Base-by-base conservation (phyloP, 92 coral and sea anemone genomes). In the Heteractis magnifica region DNA sequence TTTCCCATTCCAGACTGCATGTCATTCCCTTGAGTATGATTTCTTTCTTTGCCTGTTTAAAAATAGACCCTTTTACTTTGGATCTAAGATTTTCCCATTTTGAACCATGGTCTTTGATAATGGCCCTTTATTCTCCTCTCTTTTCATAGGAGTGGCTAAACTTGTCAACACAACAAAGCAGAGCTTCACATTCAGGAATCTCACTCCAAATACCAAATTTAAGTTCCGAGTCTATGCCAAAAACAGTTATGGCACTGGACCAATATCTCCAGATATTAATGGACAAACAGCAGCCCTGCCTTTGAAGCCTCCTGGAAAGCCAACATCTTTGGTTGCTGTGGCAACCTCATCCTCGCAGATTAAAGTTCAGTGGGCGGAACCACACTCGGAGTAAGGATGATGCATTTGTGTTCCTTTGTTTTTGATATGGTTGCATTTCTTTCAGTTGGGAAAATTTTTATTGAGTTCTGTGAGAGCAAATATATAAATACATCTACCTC, bases 301-400 rank as follows among this genome's bases (percentile, higher is more conserved):
- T 78, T 20, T 79, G 72, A 11, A 65, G 64, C 60, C 89, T 76
- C 23, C 92, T 23, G 87, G 88, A 34, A 81, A 75, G 62, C 98
- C 98, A 15, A 81, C 58, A 13, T 82, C 91, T 75, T 84, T 94
- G 52, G 85, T 79, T 20, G 93, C 94, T 0, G 81, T 80, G 49
- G 89, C 92, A 8, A 78, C 65, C 11, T 85, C 92, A 6, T 90
- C 91, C 8, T 87, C 89, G 64, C 79, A 90, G 44, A 83, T 94
- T 20, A 91, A 83, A 52, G 95, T 94, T 52, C 87, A 94, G 16
- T 94, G 98, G 98, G 85, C 72, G 8, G 89, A 72, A 50, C 98
- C 98, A 20, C 77, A 71, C 1, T 71, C 82, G n/a, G 92, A 88
- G 97, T 93, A 87, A 83, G 97, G 53, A 1, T 10, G 23, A 81